Evolutionary conservation across 35 echinoderm and acorn worm species (phyloP).

Genomic region (Patiria miniata): DNA sequence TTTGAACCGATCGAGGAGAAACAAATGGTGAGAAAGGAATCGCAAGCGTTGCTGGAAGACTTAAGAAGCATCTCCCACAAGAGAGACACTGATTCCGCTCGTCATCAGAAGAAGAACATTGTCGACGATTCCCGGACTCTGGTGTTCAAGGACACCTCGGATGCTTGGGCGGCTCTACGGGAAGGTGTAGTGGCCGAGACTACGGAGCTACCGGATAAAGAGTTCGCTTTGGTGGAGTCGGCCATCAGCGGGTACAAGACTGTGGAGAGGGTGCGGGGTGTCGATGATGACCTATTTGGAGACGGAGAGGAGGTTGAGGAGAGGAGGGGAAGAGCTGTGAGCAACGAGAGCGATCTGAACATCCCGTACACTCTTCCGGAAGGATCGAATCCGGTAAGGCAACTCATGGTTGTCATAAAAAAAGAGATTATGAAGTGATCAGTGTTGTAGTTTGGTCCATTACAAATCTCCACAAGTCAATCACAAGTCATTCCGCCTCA

Average conservation of each 20-base stretch:
- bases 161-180: slow-evolving; percentile 85
- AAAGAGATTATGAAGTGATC: no score
- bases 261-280: slow-evolving; percentile 50
- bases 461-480: no score
- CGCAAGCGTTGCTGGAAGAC: not conserved
- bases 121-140: slow-evolving; percentile 23
- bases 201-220: slow-evolving; percentile 66
- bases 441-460: no score
- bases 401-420: no score
- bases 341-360: not conserved
- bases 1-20: not conserved
- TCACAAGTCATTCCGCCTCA: no score
- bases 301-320: not conserved
- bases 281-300: no score
- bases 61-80: not conserved
- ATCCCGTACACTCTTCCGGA: slow-evolving; percentile 8
- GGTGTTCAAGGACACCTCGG: slow-evolving; percentile 74
- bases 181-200: slow-evolving; percentile 47
- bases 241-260: slow-evolving; percentile 71
- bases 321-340: not conserved
- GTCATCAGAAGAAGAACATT: not conserved
- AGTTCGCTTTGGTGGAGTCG: slow-evolving; percentile 73
- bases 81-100: not conserved
- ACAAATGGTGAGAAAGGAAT: not conserved
- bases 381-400: not conserved